Base-by-base conservation (phyloP, 2,797 vertebrate genomes). In the Rallus crepitans region DNA sequence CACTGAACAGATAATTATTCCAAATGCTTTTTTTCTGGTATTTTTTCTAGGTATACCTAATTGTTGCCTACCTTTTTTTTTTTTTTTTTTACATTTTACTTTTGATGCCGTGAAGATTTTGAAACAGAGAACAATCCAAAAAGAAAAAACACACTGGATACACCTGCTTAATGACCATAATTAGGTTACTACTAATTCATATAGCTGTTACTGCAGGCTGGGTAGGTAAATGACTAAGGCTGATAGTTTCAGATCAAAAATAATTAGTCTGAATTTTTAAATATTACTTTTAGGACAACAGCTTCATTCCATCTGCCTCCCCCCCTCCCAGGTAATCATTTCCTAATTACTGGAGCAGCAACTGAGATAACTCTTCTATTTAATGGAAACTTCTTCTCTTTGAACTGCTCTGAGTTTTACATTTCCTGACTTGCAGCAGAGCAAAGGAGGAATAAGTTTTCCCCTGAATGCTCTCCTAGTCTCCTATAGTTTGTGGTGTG, bases 1-100 rank as follows among this genome's bases (percentile, higher is more conserved):
- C 93, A 72, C 40, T 88, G 91, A 98, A 96, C 37, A 97, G 95
- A 96, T 97, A 98, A 98, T 98, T 97, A 96, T 91, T 96, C 94
- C 84, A 97, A 91, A 64, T 80, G 39, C 59, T 16, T 86, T 96
- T 95, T 88, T 94, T 52, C 45, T 76, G 25, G 9, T 82, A 76
- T 94, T 97, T 97, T 45, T 90, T 78, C 45, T 89, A 84, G 40
- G 47, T 15, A 27, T 66, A 63, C 17, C 73, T 97, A 97, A 98
- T 97, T 97, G 83, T 87, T 75, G 50, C 66, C 86, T 71, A 77
- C 70, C 50, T 89, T 91, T 80, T 45, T 19, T 40, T 91, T 80
- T 45, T 19, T 40, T 42, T 40, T 47, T 48, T 96, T 97, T 90
- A 90, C 87, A 80, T 97, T 97, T 97, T 90, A 96, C 82, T 97